phyloP scores from a whole-genome alignment of 92 coral and sea anemone species.

The Porites evermanni region DNA sequence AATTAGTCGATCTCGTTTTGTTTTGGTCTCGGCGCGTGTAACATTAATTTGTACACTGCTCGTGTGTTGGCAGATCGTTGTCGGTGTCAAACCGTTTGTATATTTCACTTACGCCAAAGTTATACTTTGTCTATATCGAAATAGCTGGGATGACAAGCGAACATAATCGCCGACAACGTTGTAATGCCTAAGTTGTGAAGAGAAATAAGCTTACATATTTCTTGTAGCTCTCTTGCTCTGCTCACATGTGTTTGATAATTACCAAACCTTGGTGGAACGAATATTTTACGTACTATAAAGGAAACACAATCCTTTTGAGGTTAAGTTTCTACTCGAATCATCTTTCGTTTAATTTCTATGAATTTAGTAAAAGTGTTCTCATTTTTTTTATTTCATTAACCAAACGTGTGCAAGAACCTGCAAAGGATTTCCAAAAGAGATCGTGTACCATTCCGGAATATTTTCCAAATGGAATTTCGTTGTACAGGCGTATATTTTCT shows the following conservation, averaged over 20 bases:
- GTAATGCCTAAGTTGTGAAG: slow-evolving; percentile 41
- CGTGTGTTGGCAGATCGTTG: slow-evolving; percentile 22
- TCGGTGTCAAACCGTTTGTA: not conserved
- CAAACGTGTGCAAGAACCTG: slow-evolving; percentile 43
- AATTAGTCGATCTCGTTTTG: slow-evolving; percentile 48
- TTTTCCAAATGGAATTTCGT: not conserved
- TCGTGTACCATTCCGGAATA: not conserved
- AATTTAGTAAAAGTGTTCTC: not conserved
- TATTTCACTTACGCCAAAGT: slow-evolving; percentile 13
- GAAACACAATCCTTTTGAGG: slow-evolving; percentile 24
- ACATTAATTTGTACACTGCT: slow-evolving; percentile 22
- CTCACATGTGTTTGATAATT: slow-evolving; percentile 45
- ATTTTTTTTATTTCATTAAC: not conserved
- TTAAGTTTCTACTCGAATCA: slow-evolving; percentile 2
- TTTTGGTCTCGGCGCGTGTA: slow-evolving; percentile 34
- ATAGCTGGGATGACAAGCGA: slow-evolving; percentile 35
- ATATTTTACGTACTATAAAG: slow-evolving; percentile 9
- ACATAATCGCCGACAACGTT: slow-evolving; percentile 22
- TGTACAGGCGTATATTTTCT: slow-evolving; percentile 7
- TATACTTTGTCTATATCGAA: slow-evolving; percentile 14
- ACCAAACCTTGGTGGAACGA: slow-evolving; percentile 9
- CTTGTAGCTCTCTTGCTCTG: slow-evolving; percentile 15
- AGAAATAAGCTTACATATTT: slow-evolving; percentile 20
- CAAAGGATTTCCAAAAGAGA: not conserved
- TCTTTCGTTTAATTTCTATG: slow-evolving; percentile 3